Conservation (phyloP, 64 coral and sea anemone genomes). For the Montipora capricornis region DNA sequence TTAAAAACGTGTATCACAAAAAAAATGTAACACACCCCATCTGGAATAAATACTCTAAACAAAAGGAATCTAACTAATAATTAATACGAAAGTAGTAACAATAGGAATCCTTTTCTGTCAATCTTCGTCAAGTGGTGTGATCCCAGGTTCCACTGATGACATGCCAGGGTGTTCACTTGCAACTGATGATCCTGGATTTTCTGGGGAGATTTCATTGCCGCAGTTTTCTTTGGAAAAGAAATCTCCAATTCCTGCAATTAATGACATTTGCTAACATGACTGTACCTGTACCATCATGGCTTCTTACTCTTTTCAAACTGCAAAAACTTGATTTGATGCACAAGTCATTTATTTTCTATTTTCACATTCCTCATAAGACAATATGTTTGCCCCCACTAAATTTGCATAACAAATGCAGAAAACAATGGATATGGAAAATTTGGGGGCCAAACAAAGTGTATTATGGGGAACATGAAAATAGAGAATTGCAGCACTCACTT, state of each 20-base stretch:
- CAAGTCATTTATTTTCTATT: neutral
- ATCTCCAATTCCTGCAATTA: conserved; percentile 71
- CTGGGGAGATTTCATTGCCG: conserved; percentile 27
- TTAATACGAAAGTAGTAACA: no score
- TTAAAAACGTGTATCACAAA: no score
- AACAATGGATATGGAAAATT: no score
- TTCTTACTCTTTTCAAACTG: neutral
- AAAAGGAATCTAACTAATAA: no score
- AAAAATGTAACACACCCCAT: no score
- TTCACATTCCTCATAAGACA: no score
- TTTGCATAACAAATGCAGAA: no score
- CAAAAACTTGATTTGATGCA: neutral
- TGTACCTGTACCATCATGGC: neutral
- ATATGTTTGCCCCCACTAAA: no score
- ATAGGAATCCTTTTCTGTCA: neutral
- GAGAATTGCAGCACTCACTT: no score
- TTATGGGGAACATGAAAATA: no score
- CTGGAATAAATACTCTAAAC: no score
- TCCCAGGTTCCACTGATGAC: conserved; percentile 60
- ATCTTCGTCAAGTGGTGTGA: conserved; percentile 38
- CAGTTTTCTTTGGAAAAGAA: conserved; percentile 70
- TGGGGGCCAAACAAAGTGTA: no score
- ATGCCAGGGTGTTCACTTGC: conserved; percentile 41
- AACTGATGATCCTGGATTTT: conserved; percentile 35
- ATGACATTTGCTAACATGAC: neutral